phyloP scores from a whole-genome alignment of 2,797 vertebrate genomes.

The Gobio occitaniae region DNA sequence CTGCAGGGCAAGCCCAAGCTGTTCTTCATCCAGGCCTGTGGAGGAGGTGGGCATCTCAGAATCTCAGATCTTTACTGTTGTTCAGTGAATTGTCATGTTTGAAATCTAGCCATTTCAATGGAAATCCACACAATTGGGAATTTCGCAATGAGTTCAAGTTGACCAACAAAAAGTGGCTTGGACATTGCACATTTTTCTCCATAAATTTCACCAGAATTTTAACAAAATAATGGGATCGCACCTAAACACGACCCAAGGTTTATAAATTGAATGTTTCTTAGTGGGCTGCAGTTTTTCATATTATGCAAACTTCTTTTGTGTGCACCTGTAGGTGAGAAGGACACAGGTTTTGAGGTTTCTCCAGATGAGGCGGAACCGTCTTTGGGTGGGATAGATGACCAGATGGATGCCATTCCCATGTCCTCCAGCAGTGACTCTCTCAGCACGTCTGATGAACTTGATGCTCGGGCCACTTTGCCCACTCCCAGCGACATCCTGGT shows the following conservation, averaged over 20 bases:
- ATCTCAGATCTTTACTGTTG: fast-evolving
- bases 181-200: neutral
- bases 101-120: neutral
- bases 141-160: neutral
- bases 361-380: constrained; percentile 64
- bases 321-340: constrained; percentile 79
- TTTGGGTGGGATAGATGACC: constrained; percentile 64
- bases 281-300: neutral
- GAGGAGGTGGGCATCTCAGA: constrained; percentile 83
- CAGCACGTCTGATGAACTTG: constrained; percentile 77
- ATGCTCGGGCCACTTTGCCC: constrained; percentile 85
- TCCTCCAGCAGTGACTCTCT: constrained; percentile 79
- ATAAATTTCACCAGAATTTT: neutral
- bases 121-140: neutral
- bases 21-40: constrained; percentile 98
- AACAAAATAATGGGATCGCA: neutral
- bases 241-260: neutral
- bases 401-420: constrained; percentile 81
- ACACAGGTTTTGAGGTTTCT: constrained; percentile 84
- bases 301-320: neutral
- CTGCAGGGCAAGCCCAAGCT: constrained; percentile 95
- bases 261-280: neutral
- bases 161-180: neutral
- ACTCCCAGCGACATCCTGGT: constrained; percentile 93
- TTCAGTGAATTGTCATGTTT: neutral